Conservation (phyloP, 2,113 vertebrate genomes). For the Riparia riparia region DNA sequence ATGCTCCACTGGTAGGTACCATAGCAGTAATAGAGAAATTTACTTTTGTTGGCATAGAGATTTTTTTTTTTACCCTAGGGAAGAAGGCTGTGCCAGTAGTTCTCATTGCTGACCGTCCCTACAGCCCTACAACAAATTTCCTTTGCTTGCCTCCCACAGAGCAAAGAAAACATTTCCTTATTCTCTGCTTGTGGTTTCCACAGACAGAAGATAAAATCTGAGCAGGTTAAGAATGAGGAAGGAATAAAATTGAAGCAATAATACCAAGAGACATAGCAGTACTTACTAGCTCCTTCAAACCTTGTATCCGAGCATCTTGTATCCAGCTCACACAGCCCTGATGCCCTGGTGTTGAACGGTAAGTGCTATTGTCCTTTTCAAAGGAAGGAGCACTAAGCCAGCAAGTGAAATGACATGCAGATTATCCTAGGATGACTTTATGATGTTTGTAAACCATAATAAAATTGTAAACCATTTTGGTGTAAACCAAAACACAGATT, state of each 20-base stretch:
- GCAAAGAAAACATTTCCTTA: background rate
- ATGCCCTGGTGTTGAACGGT: background rate
- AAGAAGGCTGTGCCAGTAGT: background rate
- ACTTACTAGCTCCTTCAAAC: background rate
- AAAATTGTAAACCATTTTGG: too few species aligned
- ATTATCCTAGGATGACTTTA: background rate
- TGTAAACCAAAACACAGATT: too few species aligned
- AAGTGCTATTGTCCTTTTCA: background rate
- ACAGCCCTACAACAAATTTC: background rate
- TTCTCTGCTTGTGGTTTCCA: background rate
- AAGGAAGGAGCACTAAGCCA: background rate
- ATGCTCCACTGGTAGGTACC: background rate
- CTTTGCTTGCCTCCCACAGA: background rate
- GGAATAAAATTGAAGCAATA: background rate
- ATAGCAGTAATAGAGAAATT: background rate
- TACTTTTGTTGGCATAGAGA: rapidly evolving
- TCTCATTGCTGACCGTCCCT: background rate
- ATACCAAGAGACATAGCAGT: background rate
- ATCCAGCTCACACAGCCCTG: background rate
- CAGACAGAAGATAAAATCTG: background rate
- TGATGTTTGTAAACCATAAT: too few species aligned
- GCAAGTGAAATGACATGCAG: background rate
- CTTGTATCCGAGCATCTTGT: background rate
- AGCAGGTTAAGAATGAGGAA: background rate
- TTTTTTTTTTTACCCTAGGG: background rate